These are phyloP conservation scores for Metopia argyrocephala DNA, from an alignment of 2,888 invertebrate species.

Conservation along the genomic window DNA sequence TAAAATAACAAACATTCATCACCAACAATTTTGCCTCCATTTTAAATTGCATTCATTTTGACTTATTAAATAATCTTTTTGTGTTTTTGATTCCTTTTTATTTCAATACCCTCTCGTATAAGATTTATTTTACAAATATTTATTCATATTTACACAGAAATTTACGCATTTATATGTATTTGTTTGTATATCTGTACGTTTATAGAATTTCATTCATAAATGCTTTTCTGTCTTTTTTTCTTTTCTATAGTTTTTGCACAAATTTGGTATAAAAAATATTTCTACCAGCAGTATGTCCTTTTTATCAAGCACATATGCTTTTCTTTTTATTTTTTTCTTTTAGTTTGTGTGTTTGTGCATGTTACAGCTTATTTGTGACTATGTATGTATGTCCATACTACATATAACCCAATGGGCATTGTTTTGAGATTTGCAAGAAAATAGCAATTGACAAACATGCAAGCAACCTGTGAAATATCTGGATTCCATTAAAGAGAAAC, in stretches of 20 bases:
- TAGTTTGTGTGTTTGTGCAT: background rate
- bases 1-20: constrained; percentile 22
- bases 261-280: too few species aligned
- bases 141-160: constrained; percentile 38
- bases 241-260: too few species aligned
- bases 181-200: too few species aligned
- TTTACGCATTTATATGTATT: background rate
- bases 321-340: background rate
- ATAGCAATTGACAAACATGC: too few species aligned
- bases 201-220: too few species aligned
- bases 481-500: too few species aligned
- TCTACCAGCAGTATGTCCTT: too few species aligned
- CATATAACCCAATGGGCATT: too few species aligned
- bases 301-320: background rate
- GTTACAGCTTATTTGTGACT: background rate
- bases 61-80: constrained; percentile 1
- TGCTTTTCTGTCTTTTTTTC: background rate
- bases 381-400: background rate
- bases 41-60: constrained; percentile 41
- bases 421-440: too few species aligned
- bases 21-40: background rate
- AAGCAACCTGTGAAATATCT: too few species aligned
- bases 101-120: background rate
- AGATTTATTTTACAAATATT: constrained; percentile 48
- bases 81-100: background rate